phyloP scores from a whole-genome alignment of 2,888 invertebrate species.

The Kryphioiulus occultus region DNA sequence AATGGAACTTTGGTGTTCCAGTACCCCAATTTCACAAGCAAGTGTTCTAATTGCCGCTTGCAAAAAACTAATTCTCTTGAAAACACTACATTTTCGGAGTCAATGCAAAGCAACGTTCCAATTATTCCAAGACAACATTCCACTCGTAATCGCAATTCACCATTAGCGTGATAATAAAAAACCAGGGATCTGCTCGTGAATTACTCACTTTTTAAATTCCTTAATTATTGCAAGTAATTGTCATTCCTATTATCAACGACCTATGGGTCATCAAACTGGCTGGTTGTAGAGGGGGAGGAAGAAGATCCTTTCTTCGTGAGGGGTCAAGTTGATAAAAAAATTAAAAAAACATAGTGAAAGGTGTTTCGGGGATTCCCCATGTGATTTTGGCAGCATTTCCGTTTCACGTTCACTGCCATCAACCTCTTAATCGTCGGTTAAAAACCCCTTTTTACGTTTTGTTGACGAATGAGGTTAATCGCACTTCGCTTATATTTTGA shows the following conservation, averaged over 20 bases:
- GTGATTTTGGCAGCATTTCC: not conserved
- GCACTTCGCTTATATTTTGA: not conserved
- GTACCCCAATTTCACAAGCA: no score
- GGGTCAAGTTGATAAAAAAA: not conserved
- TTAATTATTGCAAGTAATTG: not conserved
- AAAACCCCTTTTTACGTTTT: constrained; percentile 2
- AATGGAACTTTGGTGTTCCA: no score
- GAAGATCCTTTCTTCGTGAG: not conserved
- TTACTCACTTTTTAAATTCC: not conserved
- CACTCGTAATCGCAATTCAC: not conserved
- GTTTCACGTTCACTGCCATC: not conserved
- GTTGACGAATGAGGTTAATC: not conserved
- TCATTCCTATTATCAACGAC: not conserved
- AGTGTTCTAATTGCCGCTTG: no score
- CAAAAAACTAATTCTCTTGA: no score
- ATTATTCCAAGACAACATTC: no score
- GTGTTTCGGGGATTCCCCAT: not conserved
- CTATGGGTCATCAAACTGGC: not conserved
- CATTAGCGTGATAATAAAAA: not conserved
- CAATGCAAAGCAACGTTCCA: no score
- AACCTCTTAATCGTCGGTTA: not conserved
- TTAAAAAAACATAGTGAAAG: not conserved
- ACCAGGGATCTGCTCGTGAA: not conserved
- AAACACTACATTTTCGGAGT: no score
- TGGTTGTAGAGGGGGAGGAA: not conserved